phyloP scores from a whole-genome alignment of 2,113 vertebrate species.

The Opisthocomus hoazin region DNA sequence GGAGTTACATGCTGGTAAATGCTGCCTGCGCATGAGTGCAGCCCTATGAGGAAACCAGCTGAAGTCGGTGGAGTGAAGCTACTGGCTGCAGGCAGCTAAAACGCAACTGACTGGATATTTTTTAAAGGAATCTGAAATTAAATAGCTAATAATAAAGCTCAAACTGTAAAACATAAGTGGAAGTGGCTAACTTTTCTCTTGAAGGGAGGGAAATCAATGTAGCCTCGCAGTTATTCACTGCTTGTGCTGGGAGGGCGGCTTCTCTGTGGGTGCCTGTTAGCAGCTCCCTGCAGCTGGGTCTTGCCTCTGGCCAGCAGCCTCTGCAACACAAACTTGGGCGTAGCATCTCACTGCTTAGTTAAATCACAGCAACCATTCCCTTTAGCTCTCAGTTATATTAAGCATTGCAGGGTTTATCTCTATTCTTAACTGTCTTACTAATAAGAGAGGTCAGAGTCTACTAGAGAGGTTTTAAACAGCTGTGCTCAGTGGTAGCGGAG shows the following conservation, averaged over 20 bases:
- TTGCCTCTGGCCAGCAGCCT: neutral
- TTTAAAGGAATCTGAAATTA: neutral
- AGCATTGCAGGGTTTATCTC: neutral
- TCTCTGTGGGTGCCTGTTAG: neutral
- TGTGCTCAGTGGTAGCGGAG: neutral
- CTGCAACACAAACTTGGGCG: rapidly evolving
- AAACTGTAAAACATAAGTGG: neutral
- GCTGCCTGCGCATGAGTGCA: neutral
- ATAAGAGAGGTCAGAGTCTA: neutral
- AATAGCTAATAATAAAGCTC: neutral
- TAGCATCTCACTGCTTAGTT: neutral
- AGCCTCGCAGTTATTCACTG: neutral
- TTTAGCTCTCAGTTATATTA: neutral
- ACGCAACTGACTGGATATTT: neutral
- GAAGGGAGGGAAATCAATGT: neutral
- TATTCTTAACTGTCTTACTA: neutral
- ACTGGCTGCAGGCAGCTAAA: neutral
- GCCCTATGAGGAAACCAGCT: neutral
- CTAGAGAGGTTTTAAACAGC: neutral
- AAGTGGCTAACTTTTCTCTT: neutral
- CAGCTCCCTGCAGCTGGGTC: neutral
- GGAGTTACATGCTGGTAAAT: neutral
- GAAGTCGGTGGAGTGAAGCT: neutral
- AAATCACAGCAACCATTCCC: neutral
- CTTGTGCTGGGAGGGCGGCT: neutral